phyloP scores from a whole-genome alignment of 2,888 invertebrate species.

The Amiota mariae region DNA sequence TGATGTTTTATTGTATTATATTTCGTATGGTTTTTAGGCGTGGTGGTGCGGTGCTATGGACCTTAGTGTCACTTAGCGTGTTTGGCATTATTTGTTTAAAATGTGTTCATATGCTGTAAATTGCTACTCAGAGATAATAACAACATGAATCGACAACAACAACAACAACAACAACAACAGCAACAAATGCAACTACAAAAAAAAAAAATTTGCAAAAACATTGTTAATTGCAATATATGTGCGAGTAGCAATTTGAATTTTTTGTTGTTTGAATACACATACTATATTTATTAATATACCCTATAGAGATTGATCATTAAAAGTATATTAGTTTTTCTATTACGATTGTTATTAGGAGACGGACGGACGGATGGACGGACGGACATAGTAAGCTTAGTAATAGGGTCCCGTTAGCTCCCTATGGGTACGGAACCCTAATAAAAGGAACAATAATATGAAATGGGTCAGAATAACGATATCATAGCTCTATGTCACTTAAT shows the following conservation, averaged over 20 bases:
- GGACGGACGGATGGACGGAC: no score
- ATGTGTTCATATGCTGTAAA: conserved; percentile 60
- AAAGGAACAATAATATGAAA: no score
- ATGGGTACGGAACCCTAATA: no score
- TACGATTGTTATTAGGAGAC: conserved; percentile 17
- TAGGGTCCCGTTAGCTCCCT: no score
- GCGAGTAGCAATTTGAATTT: conserved; percentile 16
- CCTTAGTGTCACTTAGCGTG: conserved; percentile 58
- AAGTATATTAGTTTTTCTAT: no score
- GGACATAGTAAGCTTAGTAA: no score
- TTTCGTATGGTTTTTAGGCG: background rate
- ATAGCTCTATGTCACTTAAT: no score
- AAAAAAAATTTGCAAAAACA: conserved; percentile 1
- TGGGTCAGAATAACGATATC: no score
- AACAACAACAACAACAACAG: conserved; percentile 35
- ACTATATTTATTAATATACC: no score
- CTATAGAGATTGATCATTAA: no score
- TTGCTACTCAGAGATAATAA: conserved; percentile 62
- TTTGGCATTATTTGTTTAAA: conserved; percentile 63
- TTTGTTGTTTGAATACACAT: conserved; percentile 9
- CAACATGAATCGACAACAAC: conserved; percentile 38
- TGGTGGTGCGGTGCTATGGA: conserved; percentile 15
- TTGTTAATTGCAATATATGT: conserved; percentile 22
- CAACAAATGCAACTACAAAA: background rate
- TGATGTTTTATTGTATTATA: background rate